A percentile compares a stretch with the other conserved stretches of the same genome.
phyloP scores from a whole-genome alignment of 64 coral and sea anemone species.

The Actinia equina region DNA sequence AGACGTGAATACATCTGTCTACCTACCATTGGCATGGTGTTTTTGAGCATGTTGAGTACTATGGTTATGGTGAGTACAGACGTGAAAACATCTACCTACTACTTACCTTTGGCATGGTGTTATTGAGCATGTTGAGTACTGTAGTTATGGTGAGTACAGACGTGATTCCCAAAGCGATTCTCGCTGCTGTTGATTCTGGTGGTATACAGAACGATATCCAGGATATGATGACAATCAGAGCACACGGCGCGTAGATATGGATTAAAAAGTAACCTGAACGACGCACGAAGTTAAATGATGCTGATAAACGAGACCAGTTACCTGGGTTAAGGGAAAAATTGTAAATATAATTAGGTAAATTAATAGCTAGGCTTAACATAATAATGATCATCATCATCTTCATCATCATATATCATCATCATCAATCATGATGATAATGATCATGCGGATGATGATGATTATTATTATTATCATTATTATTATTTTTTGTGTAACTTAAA shows the following conservation, averaged over 20 bases:
- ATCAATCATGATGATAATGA: no score
- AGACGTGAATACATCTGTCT: no score
- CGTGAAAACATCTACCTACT: background rate
- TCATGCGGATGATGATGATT: no score
- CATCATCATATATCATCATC: no score
- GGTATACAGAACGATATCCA: constrained; percentile 99
- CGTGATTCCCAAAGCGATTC: constrained; percentile 84
- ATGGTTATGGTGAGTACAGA: no score
- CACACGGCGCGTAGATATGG: constrained; percentile 94
- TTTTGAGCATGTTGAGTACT: no score
- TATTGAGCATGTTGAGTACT: constrained; percentile 88
- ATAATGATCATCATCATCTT: no score
- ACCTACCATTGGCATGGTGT: no score
- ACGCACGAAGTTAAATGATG: constrained; percentile 59
- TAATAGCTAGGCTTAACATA: no score
- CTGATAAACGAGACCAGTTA: constrained; percentile 80
- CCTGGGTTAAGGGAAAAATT: constrained; percentile 35
- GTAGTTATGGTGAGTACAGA: constrained; percentile 86
- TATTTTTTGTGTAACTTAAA: no score
- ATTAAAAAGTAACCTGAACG: constrained; percentile 90
- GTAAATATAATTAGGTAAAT: background rate
- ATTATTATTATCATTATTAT: no score
- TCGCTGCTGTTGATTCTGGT: constrained; percentile 83
- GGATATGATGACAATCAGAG: constrained; percentile 87
- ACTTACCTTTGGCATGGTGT: constrained; percentile 85